Base-by-base conservation (phyloP, 2,888 invertebrate species). In the Tridacna crocea region DNA sequence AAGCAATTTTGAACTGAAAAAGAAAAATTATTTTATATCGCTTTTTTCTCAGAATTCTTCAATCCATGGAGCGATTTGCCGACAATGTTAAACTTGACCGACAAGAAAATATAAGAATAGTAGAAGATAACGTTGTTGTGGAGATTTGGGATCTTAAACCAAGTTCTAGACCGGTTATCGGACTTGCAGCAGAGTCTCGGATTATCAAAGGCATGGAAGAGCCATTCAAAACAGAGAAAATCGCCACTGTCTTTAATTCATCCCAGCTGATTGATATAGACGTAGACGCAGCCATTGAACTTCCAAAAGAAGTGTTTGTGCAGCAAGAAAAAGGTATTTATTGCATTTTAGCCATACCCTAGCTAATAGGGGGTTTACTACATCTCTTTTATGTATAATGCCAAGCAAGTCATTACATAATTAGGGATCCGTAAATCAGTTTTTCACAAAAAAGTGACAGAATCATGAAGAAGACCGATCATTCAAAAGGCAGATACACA, bases 281-380 rank as follows among this genome's bases (percentile, higher is more conserved):
- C 19, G 86, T 91, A 24, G 90, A 91, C 73, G 90, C 90, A 15
- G 91, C 92, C n/a, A 91, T 92, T 60, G 89, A 91, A 74, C 82
- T 92, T 13, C 92, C 92, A 0, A 79, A 82, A 22, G 87, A 89
- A 65, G 87, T 91, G 10, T 89, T 92, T 46, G 66, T 24, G n/a
- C 76, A 78, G 63, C 80, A 79, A 19, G 83, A 87, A 15, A 84
- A 86, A 77, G 87, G 90, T 90, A 79, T 6, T 17, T n/a, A 55
- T 19, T n/a, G 17, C 55, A 55, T 55, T 55, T 17, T 51, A 51
- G 17, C 17, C 51, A 51, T 13, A 51, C 11, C 51, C 17, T 51
- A 11, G 13, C 51, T 51, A n/a, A n/a, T n/a, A n/a, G n/a, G n/a
- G n/a, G n/a, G n/a, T n/a, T n/a, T n/a, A n/a, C n/a, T n/a, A n/a